These are phyloP conservation scores for Mycteria americana DNA, from an alignment of 2,797 vertebrate species.

Conservation along the genomic window DNA sequence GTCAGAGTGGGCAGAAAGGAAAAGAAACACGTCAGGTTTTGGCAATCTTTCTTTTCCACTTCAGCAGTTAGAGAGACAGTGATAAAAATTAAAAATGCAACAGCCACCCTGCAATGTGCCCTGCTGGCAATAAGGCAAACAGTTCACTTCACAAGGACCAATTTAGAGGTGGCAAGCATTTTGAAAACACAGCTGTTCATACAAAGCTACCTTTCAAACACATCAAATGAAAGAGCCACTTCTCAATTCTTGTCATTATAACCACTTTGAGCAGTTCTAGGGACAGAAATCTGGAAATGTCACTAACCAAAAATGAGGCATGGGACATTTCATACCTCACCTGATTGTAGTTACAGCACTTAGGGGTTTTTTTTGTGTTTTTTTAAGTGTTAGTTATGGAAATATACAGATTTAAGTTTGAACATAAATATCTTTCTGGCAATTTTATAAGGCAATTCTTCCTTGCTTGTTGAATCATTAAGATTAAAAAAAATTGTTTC, in stretches of 20 bases:
- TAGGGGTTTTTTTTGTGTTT: not conserved
- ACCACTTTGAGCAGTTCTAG: not conserved
- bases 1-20: slow-evolving; percentile 68
- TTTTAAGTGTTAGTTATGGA: not conserved
- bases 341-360: not conserved
- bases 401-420: not conserved
- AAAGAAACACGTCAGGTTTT: slow-evolving; percentile 67
- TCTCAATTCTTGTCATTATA: slow-evolving; percentile 46
- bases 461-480: not conserved
- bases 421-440: not conserved
- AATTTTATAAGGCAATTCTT: not conserved
- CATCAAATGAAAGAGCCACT: slow-evolving; percentile 18
- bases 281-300: slow-evolving; percentile 11
- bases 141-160: slow-evolving; percentile 58
- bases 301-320: not conserved
- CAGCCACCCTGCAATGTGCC: slow-evolving; percentile 37
- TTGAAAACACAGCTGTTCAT: slow-evolving; percentile 68
- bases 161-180: slow-evolving; percentile 70
- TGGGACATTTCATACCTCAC: not conserved
- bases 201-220: slow-evolving; percentile 75
- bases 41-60: slow-evolving; percentile 65
- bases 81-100: slow-evolving; percentile 60
- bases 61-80: slow-evolving; percentile 65
- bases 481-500: not conserved
- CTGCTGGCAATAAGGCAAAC: slow-evolving; percentile 66